Percentiles rank a stretch among this genome's conserved stretches.
phyloP scores from a whole-genome alignment of 2,113 vertebrate genomes.

The Chaetura pelagica region DNA sequence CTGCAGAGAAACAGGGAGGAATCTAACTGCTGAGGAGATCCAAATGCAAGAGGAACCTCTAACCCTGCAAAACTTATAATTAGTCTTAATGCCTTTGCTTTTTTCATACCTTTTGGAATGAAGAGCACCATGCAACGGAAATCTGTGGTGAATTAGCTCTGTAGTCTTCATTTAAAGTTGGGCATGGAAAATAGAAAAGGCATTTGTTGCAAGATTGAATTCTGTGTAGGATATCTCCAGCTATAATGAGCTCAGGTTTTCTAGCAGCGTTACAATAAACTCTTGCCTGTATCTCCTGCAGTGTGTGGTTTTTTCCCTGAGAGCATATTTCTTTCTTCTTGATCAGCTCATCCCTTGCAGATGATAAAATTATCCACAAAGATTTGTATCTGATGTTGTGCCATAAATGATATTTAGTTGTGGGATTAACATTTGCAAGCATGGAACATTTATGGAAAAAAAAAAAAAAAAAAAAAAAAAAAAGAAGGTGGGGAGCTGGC shows the following conservation, averaged over 20 bases:
- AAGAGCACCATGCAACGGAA: background rate
- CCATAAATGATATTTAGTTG: slow-evolving; percentile 38
- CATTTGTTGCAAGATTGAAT: background rate
- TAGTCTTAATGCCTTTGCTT: background rate
- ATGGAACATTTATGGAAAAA: background rate
- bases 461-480: no score
- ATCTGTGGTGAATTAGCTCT: background rate
- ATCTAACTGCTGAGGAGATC: background rate
- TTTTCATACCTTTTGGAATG: background rate
- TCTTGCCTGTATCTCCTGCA: slow-evolving; percentile 13
- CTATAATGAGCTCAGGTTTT: slow-evolving; percentile 43
- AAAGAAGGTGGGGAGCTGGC: background rate
- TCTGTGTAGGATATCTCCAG: slow-evolving; percentile 18
- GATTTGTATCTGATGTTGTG: slow-evolving; percentile 27
- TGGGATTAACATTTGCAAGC: slow-evolving; percentile 33
- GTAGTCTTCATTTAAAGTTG: background rate
- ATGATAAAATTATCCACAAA: slow-evolving; percentile 57
- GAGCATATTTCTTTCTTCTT: slow-evolving; percentile 33
- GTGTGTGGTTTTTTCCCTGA: background rate
- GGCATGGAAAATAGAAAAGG: slow-evolving; percentile 6
- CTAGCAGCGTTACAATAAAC: slow-evolving; percentile 6
- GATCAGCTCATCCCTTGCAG: slow-evolving; percentile 49
- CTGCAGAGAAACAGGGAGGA: background rate
- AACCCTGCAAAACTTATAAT: background rate
- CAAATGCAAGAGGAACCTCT: background rate